phyloP scores from a whole-genome alignment of 2,797 vertebrate genomes.

The Heteromormyrus szaboi region DNA sequence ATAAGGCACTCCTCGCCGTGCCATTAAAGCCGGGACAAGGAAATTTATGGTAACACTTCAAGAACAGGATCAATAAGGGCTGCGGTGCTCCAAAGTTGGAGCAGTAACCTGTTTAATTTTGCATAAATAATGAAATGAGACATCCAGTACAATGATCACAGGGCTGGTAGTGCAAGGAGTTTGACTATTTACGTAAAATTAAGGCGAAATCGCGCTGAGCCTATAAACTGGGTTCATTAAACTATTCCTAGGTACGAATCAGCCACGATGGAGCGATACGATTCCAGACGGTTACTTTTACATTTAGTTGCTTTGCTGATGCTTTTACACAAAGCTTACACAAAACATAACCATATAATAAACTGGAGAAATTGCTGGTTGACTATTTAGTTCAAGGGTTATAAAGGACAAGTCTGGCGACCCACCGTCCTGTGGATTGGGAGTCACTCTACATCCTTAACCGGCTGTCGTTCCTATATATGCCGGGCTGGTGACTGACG shows the following conservation, averaged over 20 bases:
- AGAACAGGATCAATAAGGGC: slow-evolving; percentile 57
- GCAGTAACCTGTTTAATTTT: slow-evolving; percentile 60
- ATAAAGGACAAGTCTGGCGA: background rate
- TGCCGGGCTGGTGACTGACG: background rate
- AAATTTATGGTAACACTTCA: slow-evolving; percentile 57
- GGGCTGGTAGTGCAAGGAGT: background rate
- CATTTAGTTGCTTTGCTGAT: background rate
- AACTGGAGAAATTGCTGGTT: background rate
- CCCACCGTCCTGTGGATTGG: background rate
- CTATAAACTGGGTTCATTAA: background rate
- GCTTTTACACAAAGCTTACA: background rate
- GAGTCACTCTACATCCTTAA: background rate
- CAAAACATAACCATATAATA: background rate
- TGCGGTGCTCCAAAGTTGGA: slow-evolving; percentile 55
- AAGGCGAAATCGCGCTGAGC: background rate
- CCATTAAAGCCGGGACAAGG: slow-evolving; percentile 33
- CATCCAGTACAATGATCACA: slow-evolving; percentile 20
- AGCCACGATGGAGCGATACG: background rate
- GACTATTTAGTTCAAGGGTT: background rate
- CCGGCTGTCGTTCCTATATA: background rate
- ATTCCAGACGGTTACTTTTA: background rate
- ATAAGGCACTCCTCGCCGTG: slow-evolving; percentile 17
- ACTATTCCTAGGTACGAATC: background rate
- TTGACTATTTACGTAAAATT: background rate
- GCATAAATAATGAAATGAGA: slow-evolving; percentile 62